Evolutionary conservation across 2,113 vertebrate species (phyloP), one percentile per base, ranked within the genome.

Genomic region (Rutilus rutilus): DNA sequence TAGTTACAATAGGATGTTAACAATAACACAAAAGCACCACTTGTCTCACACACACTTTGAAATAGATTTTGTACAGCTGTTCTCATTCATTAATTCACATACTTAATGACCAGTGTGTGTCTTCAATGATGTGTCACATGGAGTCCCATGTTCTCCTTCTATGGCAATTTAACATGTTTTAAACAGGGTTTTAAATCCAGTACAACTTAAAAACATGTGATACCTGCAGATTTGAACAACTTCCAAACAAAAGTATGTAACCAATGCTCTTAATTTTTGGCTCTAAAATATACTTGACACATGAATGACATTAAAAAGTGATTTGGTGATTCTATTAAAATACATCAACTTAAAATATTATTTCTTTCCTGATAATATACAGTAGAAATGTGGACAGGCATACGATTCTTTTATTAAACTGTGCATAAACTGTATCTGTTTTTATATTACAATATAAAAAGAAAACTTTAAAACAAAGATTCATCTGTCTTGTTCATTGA

Each of bases 371-470:
- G 47, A 54, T 30, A 15, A 54, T 17, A 27, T 52, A 77, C 47
- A 52, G 45, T 69, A 50, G 12, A 82, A 65, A 82, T 69, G 60
- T 23, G 23, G 11, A 62, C 23, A 60, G 21, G 85, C 80, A 86
- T 86, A 27, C 74, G 60, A 86, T 87, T 90, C 36, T 78, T 93
- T 93, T 91, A 92, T 94, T 94, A 85, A 33, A 33, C 42, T 88
- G 76, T 59, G 83, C 60, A 64, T 78, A 82, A 86, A 87, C 85
- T 30, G 69, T 86, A 86, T 89, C 83, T 88, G 86, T 77, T 83
- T 62, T 87, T 84, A 86, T 88, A 85, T 87, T 85, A 87, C 78
- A 88, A 76, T 79, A 77, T 83, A 27, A 27, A 54, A 84, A 47
- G 74, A 83, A 90, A 91, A 89, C 88, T 89, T 91, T 74, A 86